A percentile compares a stretch with the other conserved stretches of the same genome.
These are phyloP conservation scores for Tridacna crocea DNA, from an alignment of 2,888 invertebrate species.

Conservation along the genomic window DNA sequence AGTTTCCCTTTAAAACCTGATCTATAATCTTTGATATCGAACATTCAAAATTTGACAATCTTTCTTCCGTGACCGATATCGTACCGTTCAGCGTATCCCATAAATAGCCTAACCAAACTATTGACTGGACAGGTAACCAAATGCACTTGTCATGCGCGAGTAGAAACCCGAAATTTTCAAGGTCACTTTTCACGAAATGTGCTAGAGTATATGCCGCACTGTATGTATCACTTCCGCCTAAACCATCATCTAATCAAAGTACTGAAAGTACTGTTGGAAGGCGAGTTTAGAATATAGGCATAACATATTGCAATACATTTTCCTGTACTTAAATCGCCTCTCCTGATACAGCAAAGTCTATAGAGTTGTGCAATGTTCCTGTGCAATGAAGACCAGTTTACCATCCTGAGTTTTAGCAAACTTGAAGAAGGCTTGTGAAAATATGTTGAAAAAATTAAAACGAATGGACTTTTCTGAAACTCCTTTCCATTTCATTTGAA, in stretches of 20 bases:
- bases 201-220: constrained; percentile 16
- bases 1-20: not conserved
- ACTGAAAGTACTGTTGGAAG: too few relatives aligned
- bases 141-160: constrained; percentile 57
- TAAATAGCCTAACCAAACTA: constrained; percentile 52
- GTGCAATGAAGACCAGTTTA: too few relatives aligned
- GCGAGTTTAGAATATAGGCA: too few relatives aligned
- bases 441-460: too few relatives aligned
- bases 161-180: constrained; percentile 59
- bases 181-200: constrained; percentile 27
- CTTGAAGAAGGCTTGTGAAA: too few relatives aligned
- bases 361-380: too few relatives aligned
- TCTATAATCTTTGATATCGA: constrained; percentile 11
- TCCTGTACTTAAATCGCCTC: too few relatives aligned
- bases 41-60: constrained; percentile 3
- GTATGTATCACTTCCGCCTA: constrained; percentile 28
- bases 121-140: constrained; percentile 45
- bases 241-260: constrained; percentile 57
- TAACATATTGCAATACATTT: too few relatives aligned
- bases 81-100: constrained; percentile 43
- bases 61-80: constrained; percentile 40
- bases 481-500: too few relatives aligned
- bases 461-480: too few relatives aligned
- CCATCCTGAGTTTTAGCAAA: too few relatives aligned
- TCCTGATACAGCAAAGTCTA: too few relatives aligned